A percentile compares a stretch with the other conserved stretches of the same genome.
phyloP scores from a whole-genome alignment of 2,113 vertebrate genomes.

The Aramus guarauna region DNA sequence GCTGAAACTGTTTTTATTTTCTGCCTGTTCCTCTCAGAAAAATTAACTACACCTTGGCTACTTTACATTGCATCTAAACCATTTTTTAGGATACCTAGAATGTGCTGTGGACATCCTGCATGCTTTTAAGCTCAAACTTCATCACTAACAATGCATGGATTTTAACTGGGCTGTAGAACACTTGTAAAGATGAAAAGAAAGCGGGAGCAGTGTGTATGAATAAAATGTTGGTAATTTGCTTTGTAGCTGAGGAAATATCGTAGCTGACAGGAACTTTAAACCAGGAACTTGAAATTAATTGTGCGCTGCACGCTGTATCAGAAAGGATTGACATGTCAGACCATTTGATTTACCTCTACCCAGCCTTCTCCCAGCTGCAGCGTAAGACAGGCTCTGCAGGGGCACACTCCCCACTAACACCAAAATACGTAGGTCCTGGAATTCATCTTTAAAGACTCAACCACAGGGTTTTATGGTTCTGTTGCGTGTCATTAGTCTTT shows the following conservation, averaged over 20 bases:
- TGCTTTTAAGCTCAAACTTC: neutral
- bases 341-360: neutral
- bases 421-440: neutral
- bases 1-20: neutral
- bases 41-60: neutral
- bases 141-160: neutral
- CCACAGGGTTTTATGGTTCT: neutral
- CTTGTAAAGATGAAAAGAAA: neutral
- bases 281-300: neutral
- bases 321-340: neutral
- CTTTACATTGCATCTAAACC: neutral
- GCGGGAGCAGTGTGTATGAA: neutral
- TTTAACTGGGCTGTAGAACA: neutral
- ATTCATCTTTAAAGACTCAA: neutral
- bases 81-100: neutral
- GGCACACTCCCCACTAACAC: neutral
- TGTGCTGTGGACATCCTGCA: neutral
- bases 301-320: neutral
- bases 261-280: neutral
- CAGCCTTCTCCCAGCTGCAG: neutral
- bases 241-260: neutral
- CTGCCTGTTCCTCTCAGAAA: neutral
- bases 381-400: neutral
- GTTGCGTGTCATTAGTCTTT: neutral
- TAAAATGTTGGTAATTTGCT: neutral